These are phyloP conservation scores for Anseranas semipalmata DNA, from an alignment of 2,113 vertebrate genomes.

Conservation along the genomic window DNA sequence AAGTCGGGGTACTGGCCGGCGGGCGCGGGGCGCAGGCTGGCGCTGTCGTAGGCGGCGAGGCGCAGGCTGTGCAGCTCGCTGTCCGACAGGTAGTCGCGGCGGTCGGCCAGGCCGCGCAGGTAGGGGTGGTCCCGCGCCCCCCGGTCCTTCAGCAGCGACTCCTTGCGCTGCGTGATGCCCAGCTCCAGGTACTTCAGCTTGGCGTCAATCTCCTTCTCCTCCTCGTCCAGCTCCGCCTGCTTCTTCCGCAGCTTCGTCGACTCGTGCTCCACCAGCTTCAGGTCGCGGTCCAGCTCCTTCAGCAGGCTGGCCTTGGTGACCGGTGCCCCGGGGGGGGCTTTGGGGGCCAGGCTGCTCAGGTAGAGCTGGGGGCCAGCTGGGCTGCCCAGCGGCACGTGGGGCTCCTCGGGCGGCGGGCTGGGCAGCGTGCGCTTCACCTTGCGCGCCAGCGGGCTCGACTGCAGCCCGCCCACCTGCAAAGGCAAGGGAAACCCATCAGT, in stretches of 20 bases:
- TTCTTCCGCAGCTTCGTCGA: constrained; percentile 97
- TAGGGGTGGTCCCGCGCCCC: constrained; percentile 88
- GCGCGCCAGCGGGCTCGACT: constrained; percentile 91
- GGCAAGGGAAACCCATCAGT: background rate
- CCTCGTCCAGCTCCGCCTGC: constrained; percentile 96
- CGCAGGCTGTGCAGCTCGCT: constrained; percentile 94
- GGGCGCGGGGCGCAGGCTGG: constrained; percentile 78
- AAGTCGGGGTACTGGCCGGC: constrained; percentile 87
- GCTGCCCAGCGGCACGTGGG: constrained; percentile 87
- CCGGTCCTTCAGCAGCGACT: constrained; percentile 91
- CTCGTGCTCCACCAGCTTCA: constrained; percentile 96
- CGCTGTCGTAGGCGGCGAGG: constrained; percentile 82
- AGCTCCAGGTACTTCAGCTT: constrained; percentile 96
- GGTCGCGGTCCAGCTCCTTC: constrained; percentile 93
- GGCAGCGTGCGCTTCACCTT: constrained; percentile 98
- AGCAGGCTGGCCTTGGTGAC: constrained; percentile 93
- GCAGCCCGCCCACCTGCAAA: constrained; percentile 87
- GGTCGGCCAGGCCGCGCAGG: constrained; percentile 87
- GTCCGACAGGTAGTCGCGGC: constrained; percentile 94
- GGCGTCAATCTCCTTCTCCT: constrained; percentile 98
- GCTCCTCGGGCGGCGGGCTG: constrained; percentile 95
- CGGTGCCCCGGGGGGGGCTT: constrained; percentile 80
- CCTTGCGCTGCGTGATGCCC: constrained; percentile 95
- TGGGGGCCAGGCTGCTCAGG: constrained; percentile 86
- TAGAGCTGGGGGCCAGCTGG: constrained; percentile 91